Conservation (phyloP, 2,797 vertebrate species). For the Triplophysa yarkandensis region DNA sequence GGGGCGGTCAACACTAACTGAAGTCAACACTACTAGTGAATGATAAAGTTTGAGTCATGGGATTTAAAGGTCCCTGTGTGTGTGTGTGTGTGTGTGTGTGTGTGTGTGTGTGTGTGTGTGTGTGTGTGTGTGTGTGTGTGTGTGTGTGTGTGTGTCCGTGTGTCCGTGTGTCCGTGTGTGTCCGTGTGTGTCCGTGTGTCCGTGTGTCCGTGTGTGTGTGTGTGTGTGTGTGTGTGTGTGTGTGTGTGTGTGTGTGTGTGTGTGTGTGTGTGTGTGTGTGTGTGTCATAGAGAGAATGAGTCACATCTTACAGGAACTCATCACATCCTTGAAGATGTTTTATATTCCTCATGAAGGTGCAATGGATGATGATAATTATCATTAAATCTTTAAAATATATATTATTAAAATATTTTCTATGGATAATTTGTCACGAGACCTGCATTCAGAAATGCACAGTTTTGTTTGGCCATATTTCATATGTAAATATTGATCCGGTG, state of each 20-base stretch:
- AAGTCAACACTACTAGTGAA: slow-evolving; percentile 26
- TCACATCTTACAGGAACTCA: slow-evolving; percentile 35
- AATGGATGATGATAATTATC: not conserved
- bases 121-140: not conserved
- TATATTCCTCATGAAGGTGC: not conserved
- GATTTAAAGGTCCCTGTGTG: slow-evolving; percentile 31
- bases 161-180: slow-evolving; percentile 21
- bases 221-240: slow-evolving; percentile 2
- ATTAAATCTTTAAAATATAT: no score
- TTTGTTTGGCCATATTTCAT: not conserved
- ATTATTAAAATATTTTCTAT: no score
- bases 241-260: slow-evolving; percentile 25
- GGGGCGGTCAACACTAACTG: slow-evolving; percentile 34
- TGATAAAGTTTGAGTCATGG: slow-evolving; percentile 57
- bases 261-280: not conserved
- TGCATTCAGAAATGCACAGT: not conserved
- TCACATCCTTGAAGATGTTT: slow-evolving; percentile 8
- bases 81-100: slow-evolving; percentile 21
- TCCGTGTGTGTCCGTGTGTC: not conserved
- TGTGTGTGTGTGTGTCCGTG: not conserved
- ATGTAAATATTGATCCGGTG: not conserved
- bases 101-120: slow-evolving; percentile 25
- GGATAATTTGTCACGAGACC: no score
- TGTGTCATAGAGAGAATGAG: slow-evolving; percentile 1
- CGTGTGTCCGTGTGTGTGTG: slow-evolving; percentile 18